Percentiles rank a stretch among this genome's conserved stretches.
phyloP scores from a whole-genome alignment of 2,888 invertebrate species.

The Acronicta aceris region DNA sequence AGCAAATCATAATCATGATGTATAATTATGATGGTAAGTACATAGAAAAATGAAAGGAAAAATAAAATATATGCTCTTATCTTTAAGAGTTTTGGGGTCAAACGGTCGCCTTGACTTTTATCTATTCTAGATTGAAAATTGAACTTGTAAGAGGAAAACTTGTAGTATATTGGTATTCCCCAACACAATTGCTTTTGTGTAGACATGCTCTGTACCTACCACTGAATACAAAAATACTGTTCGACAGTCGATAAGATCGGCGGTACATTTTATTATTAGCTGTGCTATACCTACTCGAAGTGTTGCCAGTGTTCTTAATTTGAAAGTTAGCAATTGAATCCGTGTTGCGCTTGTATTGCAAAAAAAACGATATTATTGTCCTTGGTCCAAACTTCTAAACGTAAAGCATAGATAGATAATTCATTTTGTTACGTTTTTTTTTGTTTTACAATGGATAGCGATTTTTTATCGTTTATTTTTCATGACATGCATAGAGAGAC shows the following conservation, averaged over 20 bases:
- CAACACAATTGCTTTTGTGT: conserved; percentile 23
- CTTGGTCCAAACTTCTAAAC: not conserved
- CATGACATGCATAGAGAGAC: too few relatives aligned
- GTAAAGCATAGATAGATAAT: too few relatives aligned
- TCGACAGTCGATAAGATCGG: conserved; percentile 30
- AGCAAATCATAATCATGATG: too few relatives aligned
- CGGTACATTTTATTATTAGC: conserved; percentile 23
- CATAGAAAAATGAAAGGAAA: too few relatives aligned
- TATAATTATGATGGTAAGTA: too few relatives aligned
- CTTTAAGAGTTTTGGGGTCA: not conserved
- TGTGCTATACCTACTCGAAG: not conserved
- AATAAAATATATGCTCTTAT: not conserved
- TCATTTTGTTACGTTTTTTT: not conserved
- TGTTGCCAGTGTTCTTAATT: conserved; percentile 22
- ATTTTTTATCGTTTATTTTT: too few relatives aligned
- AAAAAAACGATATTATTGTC: conserved; percentile 3
- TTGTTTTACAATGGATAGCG: too few relatives aligned
- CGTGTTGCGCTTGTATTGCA: not conserved
- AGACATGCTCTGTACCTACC: conserved; percentile 3
- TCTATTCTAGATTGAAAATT: conserved; percentile 20
- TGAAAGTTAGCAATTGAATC: conserved; percentile 14
- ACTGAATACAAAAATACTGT: conserved; percentile 14
- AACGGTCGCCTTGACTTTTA: conserved; percentile 11
- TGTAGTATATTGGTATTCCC: conserved; percentile 26
- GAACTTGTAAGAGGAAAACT: conserved; percentile 28